Conservation (phyloP, 1,140 invertebrate genomes). For the Drosophila serrata region DNA sequence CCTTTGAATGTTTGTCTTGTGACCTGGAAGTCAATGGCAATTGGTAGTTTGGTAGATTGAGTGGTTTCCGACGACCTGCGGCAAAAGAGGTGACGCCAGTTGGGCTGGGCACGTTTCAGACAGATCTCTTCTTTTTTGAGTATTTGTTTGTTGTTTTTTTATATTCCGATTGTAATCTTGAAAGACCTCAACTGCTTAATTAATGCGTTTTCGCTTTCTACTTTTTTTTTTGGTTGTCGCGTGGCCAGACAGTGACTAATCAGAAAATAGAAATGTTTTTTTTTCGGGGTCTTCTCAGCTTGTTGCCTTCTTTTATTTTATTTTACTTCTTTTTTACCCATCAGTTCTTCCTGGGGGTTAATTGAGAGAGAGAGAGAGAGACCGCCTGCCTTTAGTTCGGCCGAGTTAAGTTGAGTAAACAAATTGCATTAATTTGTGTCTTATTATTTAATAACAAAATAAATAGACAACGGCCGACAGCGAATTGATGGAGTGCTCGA, state of each 20-base stretch:
- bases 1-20: conserved; percentile 1
- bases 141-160: conserved; percentile 45
- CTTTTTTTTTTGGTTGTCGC: conserved; percentile 62
- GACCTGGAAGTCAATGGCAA: conserved; percentile 52
- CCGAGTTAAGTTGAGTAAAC: conserved; percentile 59
- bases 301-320: conserved; percentile 19
- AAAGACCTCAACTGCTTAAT: conserved; percentile 63
- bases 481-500: conserved; percentile 26
- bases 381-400: conserved; percentile 23
- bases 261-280: conserved; percentile 43
- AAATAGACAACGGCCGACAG: conserved; percentile 69
- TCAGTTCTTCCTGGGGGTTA: conserved; percentile 62
- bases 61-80: conserved; percentile 5
- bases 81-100: conserved; percentile 39
- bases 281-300: conserved; percentile 28
- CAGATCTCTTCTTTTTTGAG: conserved; percentile 38
- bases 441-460: conserved; percentile 84
- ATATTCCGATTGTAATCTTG: conserved; percentile 54
- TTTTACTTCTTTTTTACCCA: conserved; percentile 17
- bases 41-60: conserved; percentile 21
- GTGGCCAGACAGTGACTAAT: conserved; percentile 80
- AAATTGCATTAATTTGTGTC: conserved; percentile 83
- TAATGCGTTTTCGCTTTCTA: conserved; percentile 74
- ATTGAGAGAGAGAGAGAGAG: conserved; percentile 47
- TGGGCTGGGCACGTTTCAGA: conserved; percentile 65